Evolutionary conservation across 2,113 vertebrate genomes (phyloP), one percentile per base, ranked within the genome.

Genomic region (Psittacula cyanocephala): DNA sequence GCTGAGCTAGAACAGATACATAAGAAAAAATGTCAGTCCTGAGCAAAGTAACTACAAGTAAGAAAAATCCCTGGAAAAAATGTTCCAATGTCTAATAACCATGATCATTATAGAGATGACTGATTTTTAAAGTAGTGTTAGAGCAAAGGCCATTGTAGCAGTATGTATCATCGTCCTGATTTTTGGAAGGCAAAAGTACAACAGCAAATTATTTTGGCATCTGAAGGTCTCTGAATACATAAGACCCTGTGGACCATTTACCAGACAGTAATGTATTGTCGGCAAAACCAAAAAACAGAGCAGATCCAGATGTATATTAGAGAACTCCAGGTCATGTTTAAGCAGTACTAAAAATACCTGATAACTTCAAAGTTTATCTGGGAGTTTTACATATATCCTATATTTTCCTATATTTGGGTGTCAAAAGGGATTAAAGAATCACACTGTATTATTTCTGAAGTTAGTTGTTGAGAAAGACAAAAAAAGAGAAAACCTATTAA

Each of bases 141-240:
- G 29, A 78, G n/a, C 16, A 90, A 95, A 83, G 29, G 19, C 9
- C 47, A n/a, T 79, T 81, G 52, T 44, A 92, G 17, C 62, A 80
- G 10, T 25, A 44, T 44, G 57, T 68, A 95, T 92, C 50, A 76
- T 85, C 81, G n/a, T 85, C 70, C 37, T 85, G 44, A 41, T n/a
- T 91, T 93, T 92, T 92, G 64, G 74, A 92, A 92, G 27, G 33
- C 43, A 92, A 83, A 89, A 75, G 49, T 69, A 87, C 27, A 81
- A 85, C 14, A 82, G 41, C 57, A 82, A 76, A 89, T 72, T 81
- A 69, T 87, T 92, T 91, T 89, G 74, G 70, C 84, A 72, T 7
- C 1, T 67, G 64, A 86, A 84, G 27, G 59, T 77, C 72, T 86
- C 33, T 70, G 72, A 96, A 86, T 55, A 20, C 80, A 84, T 19